Conservation (phyloP, 2,797 vertebrate species). For the Sciurus carolinensis region DNA sequence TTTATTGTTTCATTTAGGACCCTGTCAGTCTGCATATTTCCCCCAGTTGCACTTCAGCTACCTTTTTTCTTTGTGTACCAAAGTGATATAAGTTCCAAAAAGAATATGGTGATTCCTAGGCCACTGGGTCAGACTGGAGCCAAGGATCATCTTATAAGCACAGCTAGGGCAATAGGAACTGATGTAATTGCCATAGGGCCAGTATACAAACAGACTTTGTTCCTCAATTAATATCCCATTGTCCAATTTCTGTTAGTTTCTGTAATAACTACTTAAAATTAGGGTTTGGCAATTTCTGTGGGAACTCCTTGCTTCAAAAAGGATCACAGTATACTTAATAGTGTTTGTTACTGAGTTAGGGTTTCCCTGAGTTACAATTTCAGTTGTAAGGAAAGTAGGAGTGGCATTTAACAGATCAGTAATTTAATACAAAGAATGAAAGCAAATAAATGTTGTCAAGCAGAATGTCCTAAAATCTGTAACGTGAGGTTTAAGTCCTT, state of each 20-base stretch:
- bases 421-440: constrained; percentile 19
- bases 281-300: not conserved
- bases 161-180: not conserved
- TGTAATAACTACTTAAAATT: not conserved
- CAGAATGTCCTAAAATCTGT: constrained; percentile 28
- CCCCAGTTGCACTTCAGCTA: not conserved
- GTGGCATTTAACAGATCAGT: not conserved
- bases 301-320: constrained; percentile 14
- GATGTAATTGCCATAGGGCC: not conserved
- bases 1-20: not conserved
- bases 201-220: not conserved
- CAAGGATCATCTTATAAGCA: not conserved
- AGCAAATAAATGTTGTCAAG: constrained; percentile 3
- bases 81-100: not conserved
- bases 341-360: constrained; percentile 23
- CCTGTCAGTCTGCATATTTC: not conserved
- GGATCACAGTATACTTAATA: not conserved
- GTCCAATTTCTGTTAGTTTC: not conserved
- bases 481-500: constrained; percentile 23
- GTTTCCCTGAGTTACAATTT: constrained; percentile 38
- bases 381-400: not conserved
- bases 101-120: not conserved
- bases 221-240: not conserved
- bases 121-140: not conserved
- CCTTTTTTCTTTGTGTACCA: not conserved